Conservation (phyloP, 2,797 vertebrate genomes). For the Crypturellus tataupa region DNA sequence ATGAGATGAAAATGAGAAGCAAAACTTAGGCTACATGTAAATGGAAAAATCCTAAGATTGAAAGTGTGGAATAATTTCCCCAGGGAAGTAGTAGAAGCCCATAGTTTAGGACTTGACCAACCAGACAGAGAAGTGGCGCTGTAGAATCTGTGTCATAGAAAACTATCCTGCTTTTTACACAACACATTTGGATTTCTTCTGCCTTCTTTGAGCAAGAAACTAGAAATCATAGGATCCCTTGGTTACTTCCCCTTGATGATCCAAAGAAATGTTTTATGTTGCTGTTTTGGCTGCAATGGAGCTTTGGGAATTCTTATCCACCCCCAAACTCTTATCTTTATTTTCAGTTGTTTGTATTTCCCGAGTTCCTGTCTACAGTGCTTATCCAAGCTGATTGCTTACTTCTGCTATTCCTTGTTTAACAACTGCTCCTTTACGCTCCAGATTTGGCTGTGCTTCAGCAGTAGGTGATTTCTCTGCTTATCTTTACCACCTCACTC, state of each 20-base stretch:
- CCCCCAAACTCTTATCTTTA: conserved; percentile 59
- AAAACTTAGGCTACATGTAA: conserved; percentile 21
- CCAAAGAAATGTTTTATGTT: conserved; percentile 38
- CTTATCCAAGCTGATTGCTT: conserved; percentile 69
- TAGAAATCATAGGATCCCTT: neutral
- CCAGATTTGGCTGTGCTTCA: conserved; percentile 37
- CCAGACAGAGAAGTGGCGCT: conserved; percentile 18
- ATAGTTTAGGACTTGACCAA: neutral
- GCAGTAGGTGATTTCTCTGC: conserved; percentile 38
- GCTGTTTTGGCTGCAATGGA: neutral
- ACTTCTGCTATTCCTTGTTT: conserved; percentile 62
- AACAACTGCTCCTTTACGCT: conserved; percentile 60
- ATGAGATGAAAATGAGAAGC: conserved; percentile 53
- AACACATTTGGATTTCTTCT: neutral
- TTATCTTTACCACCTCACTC: conserved; percentile 64
- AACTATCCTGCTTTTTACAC: neutral
- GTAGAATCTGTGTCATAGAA: neutral
- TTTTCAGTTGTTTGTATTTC: conserved; percentile 65
- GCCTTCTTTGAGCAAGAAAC: neutral
- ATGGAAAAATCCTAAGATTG: neutral
- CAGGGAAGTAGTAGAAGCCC: neutral
- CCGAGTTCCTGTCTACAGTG: conserved; percentile 53
- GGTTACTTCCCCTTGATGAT: conserved; percentile 48
- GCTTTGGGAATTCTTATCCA: conserved; percentile 73
- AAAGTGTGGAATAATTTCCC: neutral